Base-by-base conservation (phyloP, 2,113 vertebrate genomes). In the Phaethornis superciliosus region DNA sequence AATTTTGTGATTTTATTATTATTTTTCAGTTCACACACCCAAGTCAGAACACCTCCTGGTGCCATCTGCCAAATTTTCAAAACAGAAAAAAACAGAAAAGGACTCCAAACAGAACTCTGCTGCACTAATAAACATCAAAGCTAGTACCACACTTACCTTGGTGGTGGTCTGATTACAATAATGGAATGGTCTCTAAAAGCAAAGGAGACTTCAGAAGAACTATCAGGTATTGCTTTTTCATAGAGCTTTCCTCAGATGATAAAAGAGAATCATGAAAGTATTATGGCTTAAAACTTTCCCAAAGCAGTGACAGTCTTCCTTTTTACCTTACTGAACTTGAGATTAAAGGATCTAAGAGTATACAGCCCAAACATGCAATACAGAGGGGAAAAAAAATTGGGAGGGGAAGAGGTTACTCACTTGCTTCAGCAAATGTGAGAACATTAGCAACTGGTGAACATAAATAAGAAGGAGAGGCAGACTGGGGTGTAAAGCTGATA, bases 281-380 rank as follows among this genome's bases (percentile, higher is more conserved):
- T 49, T 49, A 62, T 63, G n/a, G 54, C 40, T 16, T 40, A 59
- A 60, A 76, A 24, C 12, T 44, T 76, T 54, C 22, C 35, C 19
- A 42, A 56, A 35, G 67, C 69, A 81, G 27, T 22, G 19, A 24
- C 5, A 46, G 28, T 59, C 35, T 60, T 77, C 40, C 72, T 40
- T 7, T 60, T 62, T 46, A 65, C 22, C 32, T 42, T 65, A 47
- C 33, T 63, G 27, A 7, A 71, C 54, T 54, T 78, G 32, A 42
- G 18, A 70, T 56, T 72, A 74, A 63, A 76, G 58, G 42, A 76
- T 35, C 4, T 11, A 47, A 28, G 28, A 67, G 47, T 49, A 35
- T 8, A 83, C 3, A 81, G 60, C 14, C 76, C 35, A 81, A 51
- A 19, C n/a, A 42, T 0, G 0, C 18, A 35, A 22, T 0, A 1